A percentile compares a stretch with the other conserved stretches of the same genome.
These are phyloP conservation scores for Odontothrips loti DNA, from an alignment of 2,888 invertebrate genomes.

Conservation along the genomic window DNA sequence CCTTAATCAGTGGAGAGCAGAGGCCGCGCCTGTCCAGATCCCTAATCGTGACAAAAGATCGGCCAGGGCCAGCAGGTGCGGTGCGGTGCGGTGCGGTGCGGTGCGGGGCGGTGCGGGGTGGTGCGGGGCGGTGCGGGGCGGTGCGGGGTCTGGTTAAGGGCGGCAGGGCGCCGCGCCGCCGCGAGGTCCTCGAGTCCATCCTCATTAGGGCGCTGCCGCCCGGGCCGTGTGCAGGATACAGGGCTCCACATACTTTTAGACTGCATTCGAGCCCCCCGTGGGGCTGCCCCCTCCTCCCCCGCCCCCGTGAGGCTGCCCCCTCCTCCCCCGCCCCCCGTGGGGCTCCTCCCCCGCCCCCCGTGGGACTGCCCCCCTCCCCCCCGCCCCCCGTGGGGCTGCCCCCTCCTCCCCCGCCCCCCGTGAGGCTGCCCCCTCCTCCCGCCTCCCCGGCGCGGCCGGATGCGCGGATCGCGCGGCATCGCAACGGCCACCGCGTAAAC, in stretches of 20 bases:
- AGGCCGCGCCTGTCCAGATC: neutral
- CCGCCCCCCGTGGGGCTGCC: neutral
- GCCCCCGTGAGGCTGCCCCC: no score
- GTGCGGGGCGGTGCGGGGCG: neutral
- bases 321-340: no score
- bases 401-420: neutral
- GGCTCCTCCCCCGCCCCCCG: neutral
- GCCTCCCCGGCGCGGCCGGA: no score
- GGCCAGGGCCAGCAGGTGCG: neutral
- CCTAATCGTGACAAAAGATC: slow-evolving; percentile 18
- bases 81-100: no score
- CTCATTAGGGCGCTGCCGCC: neutral
- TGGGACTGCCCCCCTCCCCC: neutral
- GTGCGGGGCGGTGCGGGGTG: no score
- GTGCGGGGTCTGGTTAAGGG: neutral
- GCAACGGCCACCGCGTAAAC: no score
- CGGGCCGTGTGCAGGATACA: no score
- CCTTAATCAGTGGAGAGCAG: neutral
- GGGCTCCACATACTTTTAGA: no score
- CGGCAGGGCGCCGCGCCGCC: neutral
- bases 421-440: neutral
- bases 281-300: no score
- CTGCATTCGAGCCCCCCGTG: no score
- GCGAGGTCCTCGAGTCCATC: neutral
- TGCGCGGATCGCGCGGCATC: no score